Conservation (phyloP, 2,113 vertebrate genomes). For the Pluvianellus socialis region DNA sequence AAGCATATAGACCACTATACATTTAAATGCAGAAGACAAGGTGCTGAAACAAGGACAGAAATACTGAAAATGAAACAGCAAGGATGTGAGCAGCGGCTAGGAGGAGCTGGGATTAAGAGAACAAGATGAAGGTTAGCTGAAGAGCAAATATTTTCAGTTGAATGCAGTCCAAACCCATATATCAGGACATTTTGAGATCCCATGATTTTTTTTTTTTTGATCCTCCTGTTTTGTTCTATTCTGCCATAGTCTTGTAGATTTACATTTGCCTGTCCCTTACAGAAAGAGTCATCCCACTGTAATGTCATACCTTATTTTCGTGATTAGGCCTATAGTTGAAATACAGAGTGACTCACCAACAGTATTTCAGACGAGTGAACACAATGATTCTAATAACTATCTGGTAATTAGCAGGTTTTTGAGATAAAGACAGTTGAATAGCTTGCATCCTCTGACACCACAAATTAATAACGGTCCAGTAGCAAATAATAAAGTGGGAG, state of each 20-base stretch:
- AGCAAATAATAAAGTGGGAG: constrained; percentile 20
- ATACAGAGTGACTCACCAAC: constrained; percentile 1
- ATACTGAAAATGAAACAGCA: background rate
- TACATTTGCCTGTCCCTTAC: background rate
- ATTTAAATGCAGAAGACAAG: background rate
- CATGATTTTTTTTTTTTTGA: background rate
- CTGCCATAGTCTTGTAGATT: background rate
- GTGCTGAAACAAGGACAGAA: background rate
- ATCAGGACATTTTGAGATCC: background rate
- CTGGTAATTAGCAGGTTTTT: constrained; percentile 47
- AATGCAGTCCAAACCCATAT: background rate
- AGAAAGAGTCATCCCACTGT: background rate
- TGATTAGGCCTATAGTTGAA: background rate
- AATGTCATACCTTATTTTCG: background rate
- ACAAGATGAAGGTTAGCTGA: background rate
- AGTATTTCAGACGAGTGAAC: constrained; percentile 16
- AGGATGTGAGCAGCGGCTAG: background rate
- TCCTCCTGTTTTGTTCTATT: background rate
- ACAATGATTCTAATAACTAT: constrained; percentile 15
- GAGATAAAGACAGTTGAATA: constrained; percentile 41
- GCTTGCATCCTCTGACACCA: background rate
- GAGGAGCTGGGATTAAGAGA: background rate
- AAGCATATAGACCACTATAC: background rate
- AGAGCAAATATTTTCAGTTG: background rate
- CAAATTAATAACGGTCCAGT: constrained; percentile 30